A percentile compares a stretch with the other conserved stretches of the same genome.
Evolutionary conservation across 1,140 invertebrate genomes (phyloP).

Genomic region (Venustaconcha ellipsiformis): DNA sequence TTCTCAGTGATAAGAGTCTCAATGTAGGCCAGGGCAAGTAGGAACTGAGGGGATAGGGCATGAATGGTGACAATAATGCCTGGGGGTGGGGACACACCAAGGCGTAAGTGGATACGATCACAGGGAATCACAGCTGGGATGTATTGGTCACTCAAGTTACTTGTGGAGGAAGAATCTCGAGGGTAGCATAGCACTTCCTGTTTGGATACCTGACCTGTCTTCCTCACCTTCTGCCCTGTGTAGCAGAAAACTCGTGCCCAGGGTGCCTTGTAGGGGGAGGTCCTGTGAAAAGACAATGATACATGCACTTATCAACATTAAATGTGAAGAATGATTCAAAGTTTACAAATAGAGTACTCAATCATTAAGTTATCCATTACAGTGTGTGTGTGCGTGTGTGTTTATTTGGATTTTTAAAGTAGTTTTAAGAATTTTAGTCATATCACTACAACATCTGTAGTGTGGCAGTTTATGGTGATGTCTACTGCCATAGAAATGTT

Average conservation of each 20-base stretch:
- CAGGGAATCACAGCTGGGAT: constrained; percentile 62
- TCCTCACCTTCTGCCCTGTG: constrained; percentile 63
- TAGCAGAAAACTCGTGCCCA: constrained; percentile 66
- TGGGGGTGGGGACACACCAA: constrained; percentile 64
- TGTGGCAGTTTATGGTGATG: too few relatives aligned
- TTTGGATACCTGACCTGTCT: constrained; percentile 58
- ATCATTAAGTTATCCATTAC: too few relatives aligned
- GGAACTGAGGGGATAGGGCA: constrained; percentile 64
- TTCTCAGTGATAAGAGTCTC: constrained; percentile 63
- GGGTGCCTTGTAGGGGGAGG: constrained; percentile 61
- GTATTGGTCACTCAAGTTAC: constrained; percentile 63
- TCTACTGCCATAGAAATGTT: too few relatives aligned
- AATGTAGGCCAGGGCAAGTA: constrained; percentile 65
- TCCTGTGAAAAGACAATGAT: constrained; percentile 42
- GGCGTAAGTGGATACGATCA: constrained; percentile 57
- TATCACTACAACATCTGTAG: too few relatives aligned
- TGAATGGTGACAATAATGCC: constrained; percentile 63
- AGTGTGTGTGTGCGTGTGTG: neutral
- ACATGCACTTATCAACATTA: too few relatives aligned
- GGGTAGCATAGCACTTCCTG: constrained; percentile 67
- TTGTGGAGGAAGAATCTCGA: constrained; percentile 53
- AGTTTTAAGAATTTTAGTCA: too few relatives aligned
- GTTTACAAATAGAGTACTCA: too few relatives aligned
- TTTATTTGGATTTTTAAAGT: too few relatives aligned
- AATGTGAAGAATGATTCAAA: too few relatives aligned